Evolutionary conservation across 2,797 vertebrate genomes (phyloP), one percentile per base, ranked within the genome.

Genomic region (Nyctibius grandis): DNA sequence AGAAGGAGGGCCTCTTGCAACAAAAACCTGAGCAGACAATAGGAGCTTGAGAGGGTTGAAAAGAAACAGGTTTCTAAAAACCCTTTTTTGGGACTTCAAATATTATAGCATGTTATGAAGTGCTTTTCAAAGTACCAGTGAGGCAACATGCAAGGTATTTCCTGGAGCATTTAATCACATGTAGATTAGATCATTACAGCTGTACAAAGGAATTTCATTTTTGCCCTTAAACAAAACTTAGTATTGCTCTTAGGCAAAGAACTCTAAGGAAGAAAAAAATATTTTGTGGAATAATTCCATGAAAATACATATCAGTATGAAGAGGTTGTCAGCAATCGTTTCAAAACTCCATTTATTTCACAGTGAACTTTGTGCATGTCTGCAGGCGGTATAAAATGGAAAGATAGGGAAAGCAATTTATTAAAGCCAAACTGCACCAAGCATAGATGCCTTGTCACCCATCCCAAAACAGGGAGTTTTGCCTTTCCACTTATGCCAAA

Each of bases 271-370:
- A 47, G 48, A 44, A 83, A 74, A 85, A 81, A 79, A 34, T 16
- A n/a, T 44, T 89, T 78, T 63, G 42, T 76, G 47, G 54, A 81
- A 78, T 81, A 89, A 81, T 88, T 93, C 54, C 28, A 40, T 88
- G 54, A 79, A 90, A 94, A 86, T 84, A 61, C 3, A 0, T 86
- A 72, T 65, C 4, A 0, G 34, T 34, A 73, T 82, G 70, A 86
- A 91, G 67, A 60, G 44, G 44, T 73, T 56, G 63, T 92, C 80
- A 92, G 84, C 51, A 67, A 17, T 85, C 34, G 40, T 91, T 94
- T 91, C 67, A 91, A 92, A 96, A 94, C 40, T 67, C 65, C 67
- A 72, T 94, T 84, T 93, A 88, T 89, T 95, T 90, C 61, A 34
- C 54, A 54, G 80, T 86, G 90, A 95, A 94, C 86, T 91, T 85